These are phyloP conservation scores for Archivesica marissinica DNA, from an alignment of 1,140 invertebrate species.

Conservation along the genomic window DNA sequence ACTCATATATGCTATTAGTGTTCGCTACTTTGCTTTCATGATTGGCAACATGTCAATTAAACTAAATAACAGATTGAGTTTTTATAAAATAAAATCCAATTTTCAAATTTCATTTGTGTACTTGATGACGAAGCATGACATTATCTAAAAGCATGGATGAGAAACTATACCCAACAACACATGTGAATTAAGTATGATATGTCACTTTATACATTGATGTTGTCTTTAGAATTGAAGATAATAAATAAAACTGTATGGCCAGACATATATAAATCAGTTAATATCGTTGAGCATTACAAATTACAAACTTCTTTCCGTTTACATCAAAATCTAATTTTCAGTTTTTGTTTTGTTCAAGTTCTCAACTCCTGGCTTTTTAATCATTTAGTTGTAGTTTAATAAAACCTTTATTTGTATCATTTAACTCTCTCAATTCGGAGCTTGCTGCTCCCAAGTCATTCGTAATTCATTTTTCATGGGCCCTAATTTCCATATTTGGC, in stretches of 20 bases:
- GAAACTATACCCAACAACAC: constrained; percentile 7
- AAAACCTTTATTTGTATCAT: not conserved
- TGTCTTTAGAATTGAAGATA: constrained; percentile 27
- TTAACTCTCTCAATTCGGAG: constrained; percentile 33
- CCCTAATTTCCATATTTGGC: constrained; percentile 31
- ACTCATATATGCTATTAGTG: constrained; percentile 29
- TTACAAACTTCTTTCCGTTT: not conserved
- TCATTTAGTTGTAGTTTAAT: constrained; percentile 27
- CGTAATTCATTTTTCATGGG: not conserved
- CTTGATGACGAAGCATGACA: not conserved
- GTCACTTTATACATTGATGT: constrained; percentile 42
- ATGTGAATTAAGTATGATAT: constrained; percentile 22
- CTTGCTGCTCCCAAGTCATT: constrained; percentile 57
- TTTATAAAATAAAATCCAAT: not conserved
- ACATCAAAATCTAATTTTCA: not conserved
- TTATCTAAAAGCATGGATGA: constrained; percentile 9
- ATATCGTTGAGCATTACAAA: not conserved
- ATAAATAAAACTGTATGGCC: not conserved
- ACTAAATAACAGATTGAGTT: not conserved
- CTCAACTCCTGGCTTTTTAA: not conserved
- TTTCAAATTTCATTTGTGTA: not conserved
- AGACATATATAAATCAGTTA: not conserved
- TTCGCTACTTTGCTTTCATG: constrained; percentile 1
- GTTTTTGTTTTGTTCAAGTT: not conserved
- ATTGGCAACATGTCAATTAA: not conserved